Percentiles rank a stretch among this genome's conserved stretches.
phyloP scores from a whole-genome alignment of 2,888 invertebrate genomes.

The Amblyjoppa proteus region DNA sequence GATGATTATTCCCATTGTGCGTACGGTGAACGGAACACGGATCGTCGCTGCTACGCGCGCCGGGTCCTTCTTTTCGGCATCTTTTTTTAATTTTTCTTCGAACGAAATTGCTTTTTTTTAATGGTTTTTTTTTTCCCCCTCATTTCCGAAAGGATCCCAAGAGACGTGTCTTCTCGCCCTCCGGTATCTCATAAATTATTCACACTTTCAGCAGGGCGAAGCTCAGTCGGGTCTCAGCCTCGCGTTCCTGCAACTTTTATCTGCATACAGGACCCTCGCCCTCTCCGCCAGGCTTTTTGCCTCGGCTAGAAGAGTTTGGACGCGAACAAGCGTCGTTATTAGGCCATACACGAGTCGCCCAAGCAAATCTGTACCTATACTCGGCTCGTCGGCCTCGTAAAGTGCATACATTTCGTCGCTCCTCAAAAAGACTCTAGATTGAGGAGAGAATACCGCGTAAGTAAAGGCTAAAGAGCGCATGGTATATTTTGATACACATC shows the following conservation, averaged over 20 bases:
- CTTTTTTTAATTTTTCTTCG: neutral
- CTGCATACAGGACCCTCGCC: slow-evolving; percentile 27
- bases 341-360: slow-evolving; percentile 7
- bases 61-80: neutral
- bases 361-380: neutral
- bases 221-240: neutral
- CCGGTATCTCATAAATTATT: slow-evolving; percentile 38
- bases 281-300: neutral
- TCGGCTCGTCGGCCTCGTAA: neutral
- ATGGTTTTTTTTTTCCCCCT: slow-evolving; percentile 22
- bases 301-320: neutral
- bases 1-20: slow-evolving; percentile 53
- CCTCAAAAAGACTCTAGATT: slow-evolving; percentile 2
- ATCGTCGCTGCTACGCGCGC: neutral
- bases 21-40: neutral
- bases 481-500: neutral
- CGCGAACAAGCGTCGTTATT: slow-evolving; percentile 33
- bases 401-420: slow-evolving; percentile 1
- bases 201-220: slow-evolving; percentile 10
- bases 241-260: slow-evolving; percentile 11
- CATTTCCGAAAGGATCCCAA: slow-evolving; percentile 9
- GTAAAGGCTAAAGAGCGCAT: neutral
- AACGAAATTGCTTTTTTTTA: slow-evolving; percentile 14
- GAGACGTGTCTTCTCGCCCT: neutral
- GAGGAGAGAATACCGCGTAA: neutral